These are phyloP conservation scores for Hoplostethus mediterraneus DNA, from an alignment of 2,797 vertebrate species.

Conservation along the genomic window DNA sequence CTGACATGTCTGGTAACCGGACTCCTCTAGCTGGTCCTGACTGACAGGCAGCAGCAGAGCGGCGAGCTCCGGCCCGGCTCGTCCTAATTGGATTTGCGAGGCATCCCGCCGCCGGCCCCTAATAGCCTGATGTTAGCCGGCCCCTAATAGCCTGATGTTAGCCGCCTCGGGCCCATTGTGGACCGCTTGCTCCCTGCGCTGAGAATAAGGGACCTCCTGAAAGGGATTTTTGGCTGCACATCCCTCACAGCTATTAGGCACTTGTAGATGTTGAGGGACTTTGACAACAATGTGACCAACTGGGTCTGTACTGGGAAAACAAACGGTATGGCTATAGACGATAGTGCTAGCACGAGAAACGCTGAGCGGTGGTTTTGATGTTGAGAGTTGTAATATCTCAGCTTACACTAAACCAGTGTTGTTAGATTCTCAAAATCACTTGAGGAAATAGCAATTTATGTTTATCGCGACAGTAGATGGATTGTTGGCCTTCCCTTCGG, in stretches of 20 bases:
- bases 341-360: neutral
- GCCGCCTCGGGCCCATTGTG: conserved; percentile 53
- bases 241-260: conserved; percentile 50
- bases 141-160: conserved; percentile 70
- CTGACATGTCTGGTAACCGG: conserved; percentile 61
- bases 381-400: neutral
- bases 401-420: no score
- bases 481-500: no score
- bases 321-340: neutral
- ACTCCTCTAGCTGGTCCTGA: conserved; percentile 64
- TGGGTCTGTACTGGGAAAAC: neutral
- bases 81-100: conserved; percentile 80
- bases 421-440: no score
- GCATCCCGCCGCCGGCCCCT: conserved; percentile 55
- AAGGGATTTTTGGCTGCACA: conserved; percentile 66
- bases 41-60: conserved; percentile 68
- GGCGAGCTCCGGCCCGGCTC: conserved; percentile 55
- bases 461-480: no score
- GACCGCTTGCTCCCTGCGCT: conserved; percentile 55
- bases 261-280: conserved; percentile 62
- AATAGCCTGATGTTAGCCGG: conserved; percentile 24
- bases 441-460: no score
- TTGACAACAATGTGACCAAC: conserved; percentile 60
- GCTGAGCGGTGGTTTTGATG: conserved; percentile 11
- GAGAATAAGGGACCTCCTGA: conserved; percentile 67